Percentiles rank a stretch among this genome's conserved stretches.
phyloP scores from a whole-genome alignment of 2,113 vertebrate genomes.

The Cyprinus carpio region DNA sequence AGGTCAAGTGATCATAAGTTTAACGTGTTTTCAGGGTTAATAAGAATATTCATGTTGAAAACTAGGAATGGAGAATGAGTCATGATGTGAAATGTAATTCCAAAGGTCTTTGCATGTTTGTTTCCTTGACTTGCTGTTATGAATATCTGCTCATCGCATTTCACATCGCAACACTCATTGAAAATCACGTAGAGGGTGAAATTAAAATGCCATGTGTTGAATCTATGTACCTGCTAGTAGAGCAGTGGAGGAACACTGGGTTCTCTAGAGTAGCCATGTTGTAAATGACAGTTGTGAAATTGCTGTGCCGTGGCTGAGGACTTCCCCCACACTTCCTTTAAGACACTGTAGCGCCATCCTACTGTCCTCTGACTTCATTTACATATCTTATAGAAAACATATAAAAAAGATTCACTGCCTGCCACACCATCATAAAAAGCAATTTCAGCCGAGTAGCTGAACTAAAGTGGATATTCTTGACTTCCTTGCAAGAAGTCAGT shows the following conservation, averaged over 20 bases:
- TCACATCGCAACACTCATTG: not conserved
- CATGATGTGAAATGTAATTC: not conserved
- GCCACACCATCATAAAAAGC: conserved; percentile 51
- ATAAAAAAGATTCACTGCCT: conserved; percentile 57
- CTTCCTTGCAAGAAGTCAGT: conserved; percentile 35
- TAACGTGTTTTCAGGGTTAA: conserved; percentile 13
- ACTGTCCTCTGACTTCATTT: conserved; percentile 48
- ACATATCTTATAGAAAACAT: conserved; percentile 56
- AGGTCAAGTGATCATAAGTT: conserved; percentile 19
- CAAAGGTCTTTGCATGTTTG: not conserved
- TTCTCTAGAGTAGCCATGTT: conserved; percentile 24
- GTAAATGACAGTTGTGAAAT: conserved; percentile 27
- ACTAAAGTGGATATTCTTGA: conserved; percentile 43
- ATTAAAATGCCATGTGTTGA: conserved; percentile 7
- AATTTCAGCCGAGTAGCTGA: conserved; percentile 47
- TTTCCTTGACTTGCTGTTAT: not conserved
- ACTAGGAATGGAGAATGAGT: not conserved
- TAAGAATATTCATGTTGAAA: not conserved
- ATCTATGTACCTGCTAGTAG: not conserved
- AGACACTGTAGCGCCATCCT: conserved; percentile 1
- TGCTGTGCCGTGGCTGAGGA: conserved; percentile 27
- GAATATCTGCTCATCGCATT: conserved; percentile 12
- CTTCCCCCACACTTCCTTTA: conserved; percentile 26
- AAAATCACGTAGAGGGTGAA: conserved; percentile 33
- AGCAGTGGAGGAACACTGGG: not conserved